Evolutionary conservation across 1,140 invertebrate species (phyloP), one percentile per base, ranked within the genome.

Genomic region (Venustaconcha ellipsiformis): DNA sequence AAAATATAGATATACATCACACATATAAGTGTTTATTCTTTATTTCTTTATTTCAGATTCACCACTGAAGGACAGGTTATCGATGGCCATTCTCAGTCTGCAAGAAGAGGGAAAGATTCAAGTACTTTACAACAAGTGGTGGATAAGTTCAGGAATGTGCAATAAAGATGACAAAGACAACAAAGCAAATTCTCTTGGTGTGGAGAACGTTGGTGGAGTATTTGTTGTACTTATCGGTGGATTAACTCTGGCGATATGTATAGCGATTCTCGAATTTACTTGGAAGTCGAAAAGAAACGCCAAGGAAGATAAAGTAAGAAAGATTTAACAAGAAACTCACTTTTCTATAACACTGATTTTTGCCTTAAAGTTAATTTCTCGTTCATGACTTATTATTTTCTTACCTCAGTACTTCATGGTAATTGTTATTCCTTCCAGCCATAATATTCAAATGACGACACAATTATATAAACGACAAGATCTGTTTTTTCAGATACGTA

Each of bases 121-220:
- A 92, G 95, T 97, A 87, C 89, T 99, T 65, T 98, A 99, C 89
- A 97, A 98, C 89, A 97, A 97, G 90, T 99, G 97, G 97, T 99
- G 97, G 97, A 98, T 98, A 90, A 84, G 85, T 59, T 83, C 84
- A 15, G 95, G 97, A 81, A 95, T 96, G 4, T 98, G 97, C 88
- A 96, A 94, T 80, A 91, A 96, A 71, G 95, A 98, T 82, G 97
- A 98, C 74, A 96, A 96, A 87, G 96, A 98, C 86, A 96, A 95
- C 15, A 98, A 98, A 89, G 97, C 97, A 0, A 98, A 95, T 86
- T 95, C 96, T 5, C 91, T 99, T 0, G 97, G 96, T 4, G 95
- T 98, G 1, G 95, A 97, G 89, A 98, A 98, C 91, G 91, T 92
- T 94, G 96, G 97, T 82, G 98, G 98, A 14, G 97, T 99, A 17